Percentiles rank a stretch among this genome's conserved stretches.
Evolutionary conservation across 2,113 vertebrate species (phyloP).

Genomic region (Amblyopsis rosae): DNA sequence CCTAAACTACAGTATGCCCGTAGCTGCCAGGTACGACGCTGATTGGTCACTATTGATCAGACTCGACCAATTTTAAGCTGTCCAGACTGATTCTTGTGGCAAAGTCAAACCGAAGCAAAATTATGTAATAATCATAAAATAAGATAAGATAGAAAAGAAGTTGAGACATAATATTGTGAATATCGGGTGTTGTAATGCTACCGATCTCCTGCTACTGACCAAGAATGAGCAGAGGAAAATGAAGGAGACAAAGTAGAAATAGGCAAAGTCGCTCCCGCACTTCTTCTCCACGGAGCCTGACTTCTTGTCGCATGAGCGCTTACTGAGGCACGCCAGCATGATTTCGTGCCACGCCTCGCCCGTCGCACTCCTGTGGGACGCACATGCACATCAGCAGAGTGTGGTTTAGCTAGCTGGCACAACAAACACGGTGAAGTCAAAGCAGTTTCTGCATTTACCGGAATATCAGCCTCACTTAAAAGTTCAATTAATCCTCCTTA

Average conservation of each 20-base stretch:
- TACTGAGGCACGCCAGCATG: constrained; percentile 91
- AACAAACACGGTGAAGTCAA: not conserved
- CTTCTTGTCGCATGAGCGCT: constrained; percentile 80
- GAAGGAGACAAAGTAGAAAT: constrained; percentile 99
- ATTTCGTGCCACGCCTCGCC: constrained; percentile 99
- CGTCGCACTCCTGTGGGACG: constrained; percentile 86
- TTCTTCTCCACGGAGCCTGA: constrained; percentile 80
- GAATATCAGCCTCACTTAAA: not conserved
- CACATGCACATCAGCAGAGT: constrained; percentile 3
- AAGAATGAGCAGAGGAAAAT: constrained; percentile 99
- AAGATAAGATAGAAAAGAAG: too few relatives aligned
- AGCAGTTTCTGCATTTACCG: not conserved
- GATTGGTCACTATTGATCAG: too few relatives aligned
- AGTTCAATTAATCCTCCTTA: too few relatives aligned
- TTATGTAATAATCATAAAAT: too few relatives aligned
- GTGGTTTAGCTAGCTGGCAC: too few relatives aligned
- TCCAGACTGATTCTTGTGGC: too few relatives aligned
- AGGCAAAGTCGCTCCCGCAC: constrained; percentile 96
- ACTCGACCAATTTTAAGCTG: too few relatives aligned
- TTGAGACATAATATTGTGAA: too few relatives aligned
- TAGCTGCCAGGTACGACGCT: too few relatives aligned
- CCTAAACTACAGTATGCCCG: too few relatives aligned
- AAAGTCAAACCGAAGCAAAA: too few relatives aligned
- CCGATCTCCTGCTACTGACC: constrained; percentile 76
- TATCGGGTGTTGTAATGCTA: too few relatives aligned